Percentiles rank a stretch among this genome's conserved stretches.
Evolutionary conservation across 2,888 invertebrate species (phyloP).

Genomic region (Atethmia centrago): DNA sequence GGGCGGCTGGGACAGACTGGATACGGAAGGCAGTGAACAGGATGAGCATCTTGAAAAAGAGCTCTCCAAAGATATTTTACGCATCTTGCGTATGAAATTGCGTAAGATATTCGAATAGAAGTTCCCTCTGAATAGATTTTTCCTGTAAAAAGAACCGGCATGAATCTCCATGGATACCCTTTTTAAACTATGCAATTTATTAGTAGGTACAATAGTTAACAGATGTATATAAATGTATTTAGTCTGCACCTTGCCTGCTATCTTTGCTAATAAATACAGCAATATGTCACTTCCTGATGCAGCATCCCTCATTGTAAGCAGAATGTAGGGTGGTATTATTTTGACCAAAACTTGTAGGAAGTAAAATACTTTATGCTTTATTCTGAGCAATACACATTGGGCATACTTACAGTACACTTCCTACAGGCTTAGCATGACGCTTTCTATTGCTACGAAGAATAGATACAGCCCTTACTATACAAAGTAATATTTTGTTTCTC

Average conservation of each 20-base stretch:
- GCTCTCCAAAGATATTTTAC: not conserved
- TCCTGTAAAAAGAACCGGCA: not conserved
- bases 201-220: not conserved
- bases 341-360: not conserved
- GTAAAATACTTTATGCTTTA: not conserved
- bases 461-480: no score
- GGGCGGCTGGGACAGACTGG: not conserved
- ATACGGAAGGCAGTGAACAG: not conserved
- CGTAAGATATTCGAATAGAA: not conserved
- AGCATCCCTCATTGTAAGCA: not conserved
- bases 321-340: not conserved
- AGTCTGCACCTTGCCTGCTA: not conserved
- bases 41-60: not conserved
- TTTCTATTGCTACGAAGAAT: no score
- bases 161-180: not conserved
- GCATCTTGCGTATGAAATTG: not conserved
- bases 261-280: not conserved
- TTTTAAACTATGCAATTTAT: not conserved
- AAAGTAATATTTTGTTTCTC: no score
- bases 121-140: not conserved
- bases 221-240: not conserved
- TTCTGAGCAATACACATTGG: not conserved
- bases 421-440: no score
- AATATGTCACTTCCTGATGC: not conserved
- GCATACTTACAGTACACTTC: not conserved